Evolutionary conservation across 2,797 vertebrate species (phyloP), one percentile per base, ranked within the genome.

Genomic region (Triplophysa bombifrons): DNA sequence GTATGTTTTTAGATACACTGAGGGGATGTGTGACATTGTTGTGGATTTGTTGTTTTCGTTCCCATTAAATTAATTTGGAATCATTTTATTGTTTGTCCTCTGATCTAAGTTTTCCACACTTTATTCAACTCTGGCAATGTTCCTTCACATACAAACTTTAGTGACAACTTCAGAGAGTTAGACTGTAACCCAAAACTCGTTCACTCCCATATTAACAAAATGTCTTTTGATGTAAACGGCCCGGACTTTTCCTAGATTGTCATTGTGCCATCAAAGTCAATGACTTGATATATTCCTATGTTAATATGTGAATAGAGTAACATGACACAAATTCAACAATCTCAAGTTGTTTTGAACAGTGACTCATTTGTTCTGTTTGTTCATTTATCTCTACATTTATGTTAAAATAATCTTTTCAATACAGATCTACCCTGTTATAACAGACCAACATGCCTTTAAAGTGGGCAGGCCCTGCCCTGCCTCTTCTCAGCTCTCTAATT

Each of bases 401-500:
- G 66, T 71, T 41, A 58, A 38, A 56, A 38, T 2, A 74, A 25
- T 69, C 48, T 74, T 25, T 55, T 17, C 25, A 60, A 25, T 19
- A 22, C 25, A 34, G 4, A 25, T 50, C 7, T n/a, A 50, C 6
- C 63, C 46, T 14, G 22, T 50, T 22, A 72, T 67, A 6, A 82
- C 66, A 76, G 51, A 22, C n/a, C 22, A 58, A 14, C 53, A 46
- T 30, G 25, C 14, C 13, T 82, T 69, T 58, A 73, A 74, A 56
- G 41, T n/a, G 55, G 44, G 64, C 50, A 17, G 63, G 22, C 12
- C 12, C 7, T 55, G 48, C 30, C 63, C 30, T 50, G 38, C 27
- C 30, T 27, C 22, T 44, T 41, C n/a, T 27, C 72, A 72, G 27
- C 19, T 53, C 73, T 85, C 38, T 82, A 80, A 85, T 82, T 82